Evolutionary conservation across 2,113 vertebrate species (phyloP), one percentile per base, ranked within the genome.

Genomic region (Anhinga rufa): DNA sequence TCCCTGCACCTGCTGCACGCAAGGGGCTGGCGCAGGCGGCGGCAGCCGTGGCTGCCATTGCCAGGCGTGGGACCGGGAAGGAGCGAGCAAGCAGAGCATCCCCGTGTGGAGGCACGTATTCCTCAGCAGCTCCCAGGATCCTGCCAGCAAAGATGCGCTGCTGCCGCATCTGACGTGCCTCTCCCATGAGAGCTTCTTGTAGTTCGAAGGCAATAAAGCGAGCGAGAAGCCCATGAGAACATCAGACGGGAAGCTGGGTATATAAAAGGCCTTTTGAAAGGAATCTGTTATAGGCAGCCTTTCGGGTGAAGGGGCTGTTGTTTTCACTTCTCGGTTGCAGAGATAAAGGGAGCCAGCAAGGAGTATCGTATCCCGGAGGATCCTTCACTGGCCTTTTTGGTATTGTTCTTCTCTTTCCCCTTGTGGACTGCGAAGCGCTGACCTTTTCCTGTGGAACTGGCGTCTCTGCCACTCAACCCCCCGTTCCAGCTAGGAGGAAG

Each of bases 1-100:
- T 80, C 69, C 52, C 85, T 60, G 97, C 97, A 98, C 98, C 98
- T 98, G 97, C 96, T 84, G 95, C 94, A 28, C 62, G 86, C 60
- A 38, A 89, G 91, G 64, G 6, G 89, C 87, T 62, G 90, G 90
- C 72, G 54, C 91, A 40, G 82, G 68, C 91, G 29, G 94, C 95
- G 5, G 64, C 86, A 17, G 91, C 93, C 64, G 11, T 80, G 78
- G 93, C 87, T 95, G 93, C 90, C 91, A 32, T 52, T 81, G 95
- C 94, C 96, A 66, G 95, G 83, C 82, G 49, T 26, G 91, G 83
- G 90, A 49, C 46, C 5, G 4, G 68, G 48, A 38, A 48, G 46
- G n/a, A 66, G 28, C 8, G 5, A 69, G 68, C 82, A 18, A 24
- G 51, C 86, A 5, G 11, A 78, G 82, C 92, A 64, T 93, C 84